phyloP scores from a whole-genome alignment of 2,113 vertebrate genomes.

The human region DNA sequence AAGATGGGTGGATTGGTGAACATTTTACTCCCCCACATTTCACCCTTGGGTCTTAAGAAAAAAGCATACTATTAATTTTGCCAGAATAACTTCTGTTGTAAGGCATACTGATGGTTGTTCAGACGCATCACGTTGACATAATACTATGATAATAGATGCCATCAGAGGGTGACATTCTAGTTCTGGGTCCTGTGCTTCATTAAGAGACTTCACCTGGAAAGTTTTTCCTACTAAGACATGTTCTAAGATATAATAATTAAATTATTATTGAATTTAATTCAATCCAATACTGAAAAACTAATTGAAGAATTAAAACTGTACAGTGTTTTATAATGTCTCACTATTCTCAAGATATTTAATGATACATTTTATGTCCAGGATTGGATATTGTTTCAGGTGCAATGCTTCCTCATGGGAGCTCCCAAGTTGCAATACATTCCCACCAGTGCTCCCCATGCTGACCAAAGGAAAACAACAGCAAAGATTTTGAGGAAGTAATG shows the following conservation, averaged over 20 bases:
- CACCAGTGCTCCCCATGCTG: not conserved
- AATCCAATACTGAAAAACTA: not conserved
- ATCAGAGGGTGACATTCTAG: conserved; percentile 20
- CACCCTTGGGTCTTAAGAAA: not conserved
- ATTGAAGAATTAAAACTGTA: conserved; percentile 14
- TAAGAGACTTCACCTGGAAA: conserved; percentile 28
- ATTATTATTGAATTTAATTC: conserved; percentile 7
- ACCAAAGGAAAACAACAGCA: not conserved
- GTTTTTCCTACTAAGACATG: not conserved
- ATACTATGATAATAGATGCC: conserved; percentile 27
- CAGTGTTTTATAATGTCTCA: not conserved
- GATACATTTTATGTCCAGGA: not conserved
- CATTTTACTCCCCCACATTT: not conserved
- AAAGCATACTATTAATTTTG: conserved; percentile 22
- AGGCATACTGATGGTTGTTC: not conserved
- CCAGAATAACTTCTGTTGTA: not conserved
- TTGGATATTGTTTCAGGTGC: not conserved
- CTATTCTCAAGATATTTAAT: not conserved
- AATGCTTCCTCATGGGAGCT: not conserved
- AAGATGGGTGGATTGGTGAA: not conserved
- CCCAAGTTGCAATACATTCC: not conserved
- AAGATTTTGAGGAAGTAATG: not conserved
- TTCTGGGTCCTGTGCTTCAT: not conserved
- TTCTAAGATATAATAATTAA: conserved; percentile 8
- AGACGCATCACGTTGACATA: not conserved